Evolutionary conservation across 2,797 vertebrate genomes (phyloP).

Genomic region (Nyctibius grandis): DNA sequence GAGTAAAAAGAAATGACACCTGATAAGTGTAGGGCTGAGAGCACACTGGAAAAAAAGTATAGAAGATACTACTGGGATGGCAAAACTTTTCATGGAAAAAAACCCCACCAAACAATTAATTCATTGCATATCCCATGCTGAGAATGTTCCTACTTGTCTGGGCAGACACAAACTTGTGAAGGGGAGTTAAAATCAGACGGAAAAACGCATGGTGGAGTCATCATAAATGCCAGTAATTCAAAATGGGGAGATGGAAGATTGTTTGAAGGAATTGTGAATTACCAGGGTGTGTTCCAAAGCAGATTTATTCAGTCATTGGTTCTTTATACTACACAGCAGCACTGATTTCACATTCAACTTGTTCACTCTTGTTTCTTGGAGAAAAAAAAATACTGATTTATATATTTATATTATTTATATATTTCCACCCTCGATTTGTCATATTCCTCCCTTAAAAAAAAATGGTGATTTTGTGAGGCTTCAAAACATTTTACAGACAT

Average conservation of each 20-base stretch:
- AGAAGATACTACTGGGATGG: neutral
- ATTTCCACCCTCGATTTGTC: neutral
- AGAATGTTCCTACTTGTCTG: conserved; percentile 51
- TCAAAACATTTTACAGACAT: neutral
- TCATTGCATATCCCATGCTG: neutral
- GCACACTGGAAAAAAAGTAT: neutral
- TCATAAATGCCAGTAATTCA: conserved; percentile 46
- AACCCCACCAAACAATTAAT: conserved; percentile 3
- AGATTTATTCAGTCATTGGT: conserved; percentile 46
- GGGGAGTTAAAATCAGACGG: conserved; percentile 35
- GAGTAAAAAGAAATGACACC: neutral
- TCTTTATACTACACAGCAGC: conserved; percentile 2
- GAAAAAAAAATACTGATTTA: accelerated
- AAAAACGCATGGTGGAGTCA: neutral
- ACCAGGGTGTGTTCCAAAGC: conserved; percentile 38
- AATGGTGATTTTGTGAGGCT: neutral
- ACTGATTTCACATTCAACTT: conserved; percentile 7
- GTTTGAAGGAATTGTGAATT: conserved; percentile 51
- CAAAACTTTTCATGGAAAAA: conserved; percentile 15
- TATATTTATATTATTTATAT: neutral
- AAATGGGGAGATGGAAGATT: conserved; percentile 31
- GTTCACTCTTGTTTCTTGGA: neutral
- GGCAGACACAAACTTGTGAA: conserved; percentile 43
- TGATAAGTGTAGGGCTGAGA: neutral
- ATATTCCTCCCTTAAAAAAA: neutral